Percentiles rank a stretch among this genome's conserved stretches.
Conservation (phyloP, 2,797 vertebrate genomes). For the Sebastolobus alascanus region DNA sequence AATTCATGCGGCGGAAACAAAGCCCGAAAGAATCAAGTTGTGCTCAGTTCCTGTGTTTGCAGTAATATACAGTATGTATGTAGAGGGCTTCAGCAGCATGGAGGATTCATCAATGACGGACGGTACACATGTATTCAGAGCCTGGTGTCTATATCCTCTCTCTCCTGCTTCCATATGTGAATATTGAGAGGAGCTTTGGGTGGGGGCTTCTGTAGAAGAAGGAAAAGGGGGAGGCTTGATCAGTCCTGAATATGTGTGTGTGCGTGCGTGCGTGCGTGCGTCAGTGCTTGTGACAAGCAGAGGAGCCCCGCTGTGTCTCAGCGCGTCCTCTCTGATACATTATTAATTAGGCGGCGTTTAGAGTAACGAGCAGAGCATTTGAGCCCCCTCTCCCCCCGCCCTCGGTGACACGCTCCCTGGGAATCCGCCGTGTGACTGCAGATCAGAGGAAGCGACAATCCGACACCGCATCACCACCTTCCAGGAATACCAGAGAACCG, state of each 20-base stretch:
- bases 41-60: slow-evolving; percentile 49
- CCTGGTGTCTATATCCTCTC: slow-evolving; percentile 49
- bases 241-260: slow-evolving; percentile 53
- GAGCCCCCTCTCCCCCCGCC: slow-evolving; percentile 64
- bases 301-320: slow-evolving; percentile 75
- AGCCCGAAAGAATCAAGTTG: slow-evolving; percentile 61
- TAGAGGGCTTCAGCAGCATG: slow-evolving; percentile 37
- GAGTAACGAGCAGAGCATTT: slow-evolving; percentile 84
- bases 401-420: slow-evolving; percentile 78
- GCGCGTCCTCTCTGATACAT: slow-evolving; percentile 83
- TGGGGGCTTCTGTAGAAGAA: slow-evolving; percentile 51
- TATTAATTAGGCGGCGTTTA: slow-evolving; percentile 87
- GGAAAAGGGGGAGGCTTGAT: slow-evolving; percentile 59
- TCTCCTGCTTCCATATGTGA: slow-evolving; percentile 56
- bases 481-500: slow-evolving; percentile 70
- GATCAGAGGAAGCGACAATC: slow-evolving; percentile 78
- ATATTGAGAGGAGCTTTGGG: slow-evolving; percentile 63
- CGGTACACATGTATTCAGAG: slow-evolving; percentile 45
- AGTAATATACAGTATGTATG: slow-evolving; percentile 35
- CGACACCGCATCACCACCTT: slow-evolving; percentile 75
- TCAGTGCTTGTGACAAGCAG: slow-evolving; percentile 75
- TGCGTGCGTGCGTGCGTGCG: slow-evolving; percentile 33
- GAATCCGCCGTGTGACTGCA: slow-evolving; percentile 78
- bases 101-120: slow-evolving; percentile 51
- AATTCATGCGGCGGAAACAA: slow-evolving; percentile 70